Conservation (phyloP, 2,797 vertebrate species). For the Hoplostethus atlanticus region DNA sequence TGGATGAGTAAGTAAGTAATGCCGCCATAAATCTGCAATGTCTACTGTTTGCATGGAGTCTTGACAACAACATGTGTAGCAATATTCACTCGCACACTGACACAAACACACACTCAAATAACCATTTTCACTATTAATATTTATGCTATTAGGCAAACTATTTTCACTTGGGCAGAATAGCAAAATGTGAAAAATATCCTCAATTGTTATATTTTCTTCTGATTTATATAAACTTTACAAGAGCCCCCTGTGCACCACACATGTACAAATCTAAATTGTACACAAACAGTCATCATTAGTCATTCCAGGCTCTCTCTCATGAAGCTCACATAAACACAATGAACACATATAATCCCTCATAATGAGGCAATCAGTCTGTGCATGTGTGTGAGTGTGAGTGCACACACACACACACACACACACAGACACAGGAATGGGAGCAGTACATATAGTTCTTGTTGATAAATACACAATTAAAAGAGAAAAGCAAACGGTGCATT, state of each 20-base stretch:
- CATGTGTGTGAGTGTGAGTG: conserved; percentile 9
- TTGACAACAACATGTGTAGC: not conserved
- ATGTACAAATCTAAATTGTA: conserved; percentile 10
- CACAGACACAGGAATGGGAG: conserved; percentile 10
- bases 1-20: not conserved
- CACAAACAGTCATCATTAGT: conserved; percentile 22
- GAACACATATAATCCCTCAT: conserved; percentile 44
- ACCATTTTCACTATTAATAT: not conserved
- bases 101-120: not conserved
- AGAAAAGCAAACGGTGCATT: conserved; percentile 59
- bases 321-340: conserved; percentile 41
- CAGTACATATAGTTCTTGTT: conserved; percentile 36
- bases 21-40: conserved; percentile 1
- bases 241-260: not conserved
- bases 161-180: conserved; percentile 6
- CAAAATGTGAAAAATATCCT: not conserved
- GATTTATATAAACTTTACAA: not conserved
- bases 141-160: not conserved
- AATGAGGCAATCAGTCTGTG: conserved; percentile 30
- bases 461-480: conserved; percentile 59
- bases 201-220: not conserved
- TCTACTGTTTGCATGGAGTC: conserved; percentile 8
- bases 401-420: conserved; percentile 8
- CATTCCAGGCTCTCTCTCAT: conserved; percentile 27
- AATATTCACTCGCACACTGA: not conserved